phyloP scores from a whole-genome alignment of 1,140 invertebrate genomes.

The Drosophila ercepeae region DNA sequence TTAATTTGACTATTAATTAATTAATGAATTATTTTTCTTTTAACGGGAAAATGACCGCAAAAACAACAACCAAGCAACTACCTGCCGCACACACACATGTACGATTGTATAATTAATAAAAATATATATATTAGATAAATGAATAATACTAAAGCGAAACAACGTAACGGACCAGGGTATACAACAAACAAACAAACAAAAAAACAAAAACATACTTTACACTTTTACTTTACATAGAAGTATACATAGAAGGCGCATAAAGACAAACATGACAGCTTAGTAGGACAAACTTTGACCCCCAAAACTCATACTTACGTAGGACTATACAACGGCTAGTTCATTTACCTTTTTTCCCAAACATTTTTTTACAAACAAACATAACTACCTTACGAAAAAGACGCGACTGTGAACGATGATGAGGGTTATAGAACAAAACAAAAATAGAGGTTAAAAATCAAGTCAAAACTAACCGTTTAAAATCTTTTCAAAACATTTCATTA shows the following conservation, averaged over 20 bases:
- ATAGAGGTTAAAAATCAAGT: slow-evolving; percentile 14
- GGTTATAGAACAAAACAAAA: slow-evolving; percentile 7
- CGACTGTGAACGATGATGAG: slow-evolving; percentile 40
- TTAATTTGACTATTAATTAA: slow-evolving; percentile 36
- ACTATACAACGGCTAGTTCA: slow-evolving; percentile 3
- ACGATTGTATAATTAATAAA: slow-evolving; percentile 47
- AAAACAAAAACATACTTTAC: slow-evolving; percentile 40
- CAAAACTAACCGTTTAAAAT: slow-evolving; percentile 74
- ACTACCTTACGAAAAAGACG: slow-evolving; percentile 58
- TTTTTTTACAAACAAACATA: slow-evolving; percentile 46
- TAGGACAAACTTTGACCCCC: slow-evolving; percentile 20
- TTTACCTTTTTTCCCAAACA: slow-evolving; percentile 2
- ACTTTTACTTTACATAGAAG: slow-evolving; percentile 44
- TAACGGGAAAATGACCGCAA: slow-evolving; percentile 19
- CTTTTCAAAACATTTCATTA: slow-evolving; percentile 56
- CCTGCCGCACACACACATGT: slow-evolving; percentile 60
- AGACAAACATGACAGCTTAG: slow-evolving; percentile 46
- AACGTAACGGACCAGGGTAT: slow-evolving; percentile 68
- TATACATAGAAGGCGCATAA: slow-evolving; percentile 48
- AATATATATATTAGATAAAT: slow-evolving; percentile 56
- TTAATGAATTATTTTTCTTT: slow-evolving; percentile 3
- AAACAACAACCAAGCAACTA: slow-evolving; percentile 70
- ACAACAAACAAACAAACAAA: no score
- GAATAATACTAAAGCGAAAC: slow-evolving; percentile 41
- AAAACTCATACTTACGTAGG: slow-evolving; percentile 1